These are phyloP conservation scores for Thunnus maccoyii DNA, from an alignment of 2,113 vertebrate genomes.

Conservation along the genomic window DNA sequence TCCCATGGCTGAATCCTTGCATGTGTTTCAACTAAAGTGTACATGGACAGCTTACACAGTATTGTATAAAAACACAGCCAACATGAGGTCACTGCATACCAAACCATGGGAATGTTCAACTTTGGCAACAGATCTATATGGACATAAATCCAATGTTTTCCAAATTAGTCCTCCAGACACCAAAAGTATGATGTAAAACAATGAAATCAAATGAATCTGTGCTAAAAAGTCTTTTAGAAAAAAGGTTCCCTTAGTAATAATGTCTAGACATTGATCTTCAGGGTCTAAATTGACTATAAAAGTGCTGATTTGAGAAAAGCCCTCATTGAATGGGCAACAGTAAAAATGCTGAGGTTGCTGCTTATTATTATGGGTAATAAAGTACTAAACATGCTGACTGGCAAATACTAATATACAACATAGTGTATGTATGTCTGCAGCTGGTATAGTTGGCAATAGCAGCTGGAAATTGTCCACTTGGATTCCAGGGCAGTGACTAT, in stretches of 20 bases:
- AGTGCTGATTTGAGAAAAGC: conserved; percentile 50
- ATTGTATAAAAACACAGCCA: conserved; percentile 41
- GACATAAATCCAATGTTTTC: conserved; percentile 42
- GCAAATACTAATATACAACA: conserved; percentile 46
- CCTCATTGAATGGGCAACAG: conserved; percentile 20
- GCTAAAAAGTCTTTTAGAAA: conserved; percentile 6
- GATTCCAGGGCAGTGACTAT: conserved; percentile 29
- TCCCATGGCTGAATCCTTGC: conserved; percentile 15
- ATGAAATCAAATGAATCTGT: conserved; percentile 50
- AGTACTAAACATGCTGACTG: conserved; percentile 54
- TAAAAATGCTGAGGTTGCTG: conserved; percentile 48
- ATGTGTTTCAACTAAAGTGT: conserved; percentile 50
- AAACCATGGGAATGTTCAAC: conserved; percentile 55
- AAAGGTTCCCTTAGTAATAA: conserved; percentile 45
- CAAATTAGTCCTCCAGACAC: conserved; percentile 57
- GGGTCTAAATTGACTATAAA: conserved; percentile 61
- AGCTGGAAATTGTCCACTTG: conserved; percentile 49
- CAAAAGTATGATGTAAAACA: conserved; percentile 60
- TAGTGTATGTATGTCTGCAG: conserved; percentile 32
- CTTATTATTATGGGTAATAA: conserved; percentile 63
- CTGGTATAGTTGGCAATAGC: conserved; percentile 47
- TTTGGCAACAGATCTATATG: conserved; percentile 36
- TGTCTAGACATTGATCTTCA: conserved; percentile 68
- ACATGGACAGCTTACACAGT: conserved; percentile 44
- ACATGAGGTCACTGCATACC: conserved; percentile 60